phyloP scores from a whole-genome alignment of 2,797 vertebrate species.

The Lithobates sylvaticus region DNA sequence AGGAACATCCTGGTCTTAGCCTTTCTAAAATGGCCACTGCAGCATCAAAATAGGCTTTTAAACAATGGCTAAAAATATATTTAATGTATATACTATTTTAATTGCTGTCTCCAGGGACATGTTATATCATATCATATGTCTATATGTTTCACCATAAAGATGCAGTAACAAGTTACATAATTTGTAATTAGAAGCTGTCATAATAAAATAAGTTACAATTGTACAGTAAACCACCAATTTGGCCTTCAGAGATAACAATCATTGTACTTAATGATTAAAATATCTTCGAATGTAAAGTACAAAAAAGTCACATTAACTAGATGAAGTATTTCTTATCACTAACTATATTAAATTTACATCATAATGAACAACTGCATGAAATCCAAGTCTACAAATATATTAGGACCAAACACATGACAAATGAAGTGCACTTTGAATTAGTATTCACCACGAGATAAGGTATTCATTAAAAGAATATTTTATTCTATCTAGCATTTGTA shows the following conservation, averaged over 20 bases:
- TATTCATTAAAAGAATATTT: conserved; percentile 49
- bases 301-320: neutral
- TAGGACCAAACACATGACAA: conserved; percentile 38
- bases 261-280: neutral
- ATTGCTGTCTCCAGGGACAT: too few species aligned
- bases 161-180: neutral
- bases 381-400: conserved; percentile 36
- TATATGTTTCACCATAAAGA: too few species aligned
- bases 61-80: too few species aligned
- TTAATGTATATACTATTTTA: too few species aligned
- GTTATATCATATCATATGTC: too few species aligned
- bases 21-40: too few species aligned
- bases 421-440: conserved; percentile 44
- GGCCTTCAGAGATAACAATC: neutral
- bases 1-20: too few species aligned
- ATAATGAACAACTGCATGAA: conserved; percentile 35
- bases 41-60: too few species aligned
- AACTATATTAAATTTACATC: conserved; percentile 33
- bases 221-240: neutral
- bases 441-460: conserved; percentile 46
- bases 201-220: neutral
- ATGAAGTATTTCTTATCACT: neutral
- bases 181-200: neutral
- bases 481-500: conserved; percentile 50
- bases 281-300: neutral